These are phyloP conservation scores for Centrocercus urophasianus DNA, from an alignment of 2,113 vertebrate genomes.

Conservation along the genomic window DNA sequence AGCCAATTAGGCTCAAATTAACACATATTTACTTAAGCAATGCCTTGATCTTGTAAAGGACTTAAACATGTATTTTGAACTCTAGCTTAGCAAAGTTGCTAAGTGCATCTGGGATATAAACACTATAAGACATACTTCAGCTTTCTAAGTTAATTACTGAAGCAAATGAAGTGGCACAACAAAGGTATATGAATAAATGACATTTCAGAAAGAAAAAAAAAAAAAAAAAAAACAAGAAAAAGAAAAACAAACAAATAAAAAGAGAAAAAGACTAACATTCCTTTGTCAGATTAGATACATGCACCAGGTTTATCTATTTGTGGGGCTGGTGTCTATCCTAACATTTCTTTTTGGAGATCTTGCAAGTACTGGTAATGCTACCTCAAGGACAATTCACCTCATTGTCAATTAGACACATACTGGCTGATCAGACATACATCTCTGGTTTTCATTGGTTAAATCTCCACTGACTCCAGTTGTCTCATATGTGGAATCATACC, in stretches of 20 bases:
- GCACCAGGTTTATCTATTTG: not conserved
- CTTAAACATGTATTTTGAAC: constrained; percentile 7
- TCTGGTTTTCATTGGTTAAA: not conserved
- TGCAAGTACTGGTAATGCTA: not conserved
- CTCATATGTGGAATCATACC: not conserved
- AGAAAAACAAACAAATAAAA: not conserved
- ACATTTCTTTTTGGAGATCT: not conserved
- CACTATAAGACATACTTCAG: not conserved
- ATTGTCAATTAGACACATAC: accelerated
- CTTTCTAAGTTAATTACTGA: not conserved
- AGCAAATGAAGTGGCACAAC: not conserved
- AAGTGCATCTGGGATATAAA: not conserved
- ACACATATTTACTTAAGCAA: constrained; percentile 43
- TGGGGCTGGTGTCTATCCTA: not conserved
- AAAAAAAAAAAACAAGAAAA: not conserved
- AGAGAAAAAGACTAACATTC: not conserved
- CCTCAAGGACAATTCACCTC: not conserved
- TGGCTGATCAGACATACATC: accelerated
- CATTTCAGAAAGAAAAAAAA: accelerated
- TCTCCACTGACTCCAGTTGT: no score
- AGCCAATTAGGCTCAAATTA: constrained; percentile 56
- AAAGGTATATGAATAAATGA: not conserved
- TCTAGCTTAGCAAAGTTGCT: constrained; percentile 17
- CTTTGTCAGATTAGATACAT: not conserved
- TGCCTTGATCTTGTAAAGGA: constrained; percentile 5